These are phyloP conservation scores for Notarius quadriscutis DNA, from an alignment of 2,113 vertebrate genomes.

Conservation along the genomic window DNA sequence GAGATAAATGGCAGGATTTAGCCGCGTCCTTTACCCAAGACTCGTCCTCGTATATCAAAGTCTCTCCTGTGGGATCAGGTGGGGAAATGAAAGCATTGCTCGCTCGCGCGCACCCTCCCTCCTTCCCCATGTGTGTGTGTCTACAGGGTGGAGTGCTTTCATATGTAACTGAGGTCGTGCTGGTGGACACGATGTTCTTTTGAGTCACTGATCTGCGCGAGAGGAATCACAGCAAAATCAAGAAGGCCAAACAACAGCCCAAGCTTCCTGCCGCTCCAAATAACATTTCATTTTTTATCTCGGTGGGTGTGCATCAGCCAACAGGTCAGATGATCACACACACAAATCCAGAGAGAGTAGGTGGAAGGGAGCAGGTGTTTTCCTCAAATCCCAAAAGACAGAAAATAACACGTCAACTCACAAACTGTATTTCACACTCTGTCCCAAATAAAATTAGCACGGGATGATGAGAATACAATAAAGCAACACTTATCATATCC, in stretches of 20 bases:
- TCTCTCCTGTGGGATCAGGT: conserved; percentile 11
- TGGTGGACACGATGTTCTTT: not conserved
- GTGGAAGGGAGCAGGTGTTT: not conserved
- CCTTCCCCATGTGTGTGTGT: not conserved
- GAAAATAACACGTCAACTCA: not conserved
- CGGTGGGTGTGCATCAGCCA: not conserved
- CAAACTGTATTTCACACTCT: not conserved
- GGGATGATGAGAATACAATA: not conserved
- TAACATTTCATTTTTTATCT: not conserved
- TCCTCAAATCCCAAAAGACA: not conserved
- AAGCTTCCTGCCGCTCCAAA: not conserved
- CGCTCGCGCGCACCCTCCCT: not conserved
- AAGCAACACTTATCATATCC: not conserved
- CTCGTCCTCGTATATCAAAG: not conserved
- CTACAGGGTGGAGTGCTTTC: not conserved
- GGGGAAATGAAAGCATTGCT: not conserved
- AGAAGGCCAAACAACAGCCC: not conserved
- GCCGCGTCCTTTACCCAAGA: not conserved
- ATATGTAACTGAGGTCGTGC: not conserved
- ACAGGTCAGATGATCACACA: not conserved
- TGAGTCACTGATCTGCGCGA: not conserved
- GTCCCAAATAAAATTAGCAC: not conserved
- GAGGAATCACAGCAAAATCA: conserved; percentile 7
- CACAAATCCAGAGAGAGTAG: not conserved
- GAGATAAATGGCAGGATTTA: not conserved